These are phyloP conservation scores for Porphyrio hochstetteri DNA, from an alignment of 2,113 vertebrate genomes.

Conservation along the genomic window DNA sequence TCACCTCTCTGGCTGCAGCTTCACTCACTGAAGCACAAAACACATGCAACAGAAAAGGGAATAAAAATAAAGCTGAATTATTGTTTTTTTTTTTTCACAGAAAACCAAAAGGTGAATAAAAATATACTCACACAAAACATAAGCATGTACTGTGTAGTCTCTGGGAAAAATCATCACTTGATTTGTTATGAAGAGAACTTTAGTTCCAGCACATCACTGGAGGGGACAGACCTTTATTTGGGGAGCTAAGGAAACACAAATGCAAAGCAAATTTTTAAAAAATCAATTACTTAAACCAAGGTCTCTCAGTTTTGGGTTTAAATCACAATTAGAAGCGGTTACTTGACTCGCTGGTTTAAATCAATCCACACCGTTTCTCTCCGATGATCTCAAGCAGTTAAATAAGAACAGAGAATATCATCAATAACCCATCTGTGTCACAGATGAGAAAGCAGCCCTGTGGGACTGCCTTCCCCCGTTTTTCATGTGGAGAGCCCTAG, in stretches of 20 bases:
- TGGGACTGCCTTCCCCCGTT: background rate
- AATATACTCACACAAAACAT: rapidly evolving
- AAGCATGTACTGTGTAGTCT: rapidly evolving
- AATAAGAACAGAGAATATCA: slow-evolving; percentile 9
- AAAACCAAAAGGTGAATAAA: background rate
- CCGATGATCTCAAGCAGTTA: slow-evolving; percentile 6
- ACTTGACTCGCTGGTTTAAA: slow-evolving; percentile 24
- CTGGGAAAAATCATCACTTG: rapidly evolving
- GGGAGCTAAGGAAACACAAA: background rate
- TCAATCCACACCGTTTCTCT: background rate
- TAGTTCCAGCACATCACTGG: background rate
- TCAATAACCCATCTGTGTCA: slow-evolving; percentile 16
- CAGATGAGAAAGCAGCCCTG: background rate
- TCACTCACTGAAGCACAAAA: background rate
- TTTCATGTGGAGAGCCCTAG: background rate
- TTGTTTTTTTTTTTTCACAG: rapidly evolving
- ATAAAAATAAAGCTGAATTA: background rate
- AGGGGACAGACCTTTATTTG: background rate
- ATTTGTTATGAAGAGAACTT: background rate
- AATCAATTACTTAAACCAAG: background rate
- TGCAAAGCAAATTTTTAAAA: background rate
- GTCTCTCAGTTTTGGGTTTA: background rate
- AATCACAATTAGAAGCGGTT: slow-evolving; percentile 5
- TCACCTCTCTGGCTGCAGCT: background rate
- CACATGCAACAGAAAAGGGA: background rate